Evolutionary conservation across 1,140 invertebrate genomes (phyloP).

Genomic region (Rhopalosiphum maidis): DNA sequence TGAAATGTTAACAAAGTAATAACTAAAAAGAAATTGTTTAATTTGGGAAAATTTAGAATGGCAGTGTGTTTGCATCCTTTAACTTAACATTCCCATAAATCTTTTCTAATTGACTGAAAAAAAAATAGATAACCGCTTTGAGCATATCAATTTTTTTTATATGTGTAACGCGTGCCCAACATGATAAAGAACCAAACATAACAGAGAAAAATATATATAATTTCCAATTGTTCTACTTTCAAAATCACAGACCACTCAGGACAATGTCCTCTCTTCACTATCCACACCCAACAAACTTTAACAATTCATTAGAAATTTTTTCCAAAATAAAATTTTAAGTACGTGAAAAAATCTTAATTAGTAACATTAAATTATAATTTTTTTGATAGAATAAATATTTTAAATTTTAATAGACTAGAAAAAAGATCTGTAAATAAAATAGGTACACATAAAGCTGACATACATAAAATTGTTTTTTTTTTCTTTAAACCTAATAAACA

Average conservation of each 20-base stretch:
- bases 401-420: slow-evolving; percentile 53
- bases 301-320: slow-evolving; percentile 46
- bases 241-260: slow-evolving; percentile 52
- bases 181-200: slow-evolving; percentile 38
- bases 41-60: slow-evolving; percentile 57
- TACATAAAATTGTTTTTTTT: slow-evolving; percentile 42
- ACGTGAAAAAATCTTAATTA: slow-evolving; percentile 51
- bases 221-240: slow-evolving; percentile 55
- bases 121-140: slow-evolving; percentile 49
- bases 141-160: slow-evolving; percentile 52
- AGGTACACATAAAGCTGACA: slow-evolving; percentile 41
- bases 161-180: slow-evolving; percentile 39
- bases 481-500: slow-evolving; percentile 45
- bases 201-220: slow-evolving; percentile 56
- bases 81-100: slow-evolving; percentile 44
- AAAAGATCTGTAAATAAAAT: slow-evolving; percentile 55
- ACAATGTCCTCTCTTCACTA: slow-evolving; percentile 19
- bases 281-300: slow-evolving; percentile 46
- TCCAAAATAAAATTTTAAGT: slow-evolving; percentile 56
- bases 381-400: slow-evolving; percentile 44
- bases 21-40: slow-evolving; percentile 42
- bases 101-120: slow-evolving; percentile 50
- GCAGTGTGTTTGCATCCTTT: slow-evolving; percentile 56
- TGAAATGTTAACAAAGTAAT: slow-evolving; percentile 47
- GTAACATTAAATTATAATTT: slow-evolving; percentile 52